Percentiles rank a stretch among this genome's conserved stretches.
These are phyloP conservation scores for Phasia obesa DNA, from an alignment of 2,888 invertebrate genomes.

Conservation along the genomic window DNA sequence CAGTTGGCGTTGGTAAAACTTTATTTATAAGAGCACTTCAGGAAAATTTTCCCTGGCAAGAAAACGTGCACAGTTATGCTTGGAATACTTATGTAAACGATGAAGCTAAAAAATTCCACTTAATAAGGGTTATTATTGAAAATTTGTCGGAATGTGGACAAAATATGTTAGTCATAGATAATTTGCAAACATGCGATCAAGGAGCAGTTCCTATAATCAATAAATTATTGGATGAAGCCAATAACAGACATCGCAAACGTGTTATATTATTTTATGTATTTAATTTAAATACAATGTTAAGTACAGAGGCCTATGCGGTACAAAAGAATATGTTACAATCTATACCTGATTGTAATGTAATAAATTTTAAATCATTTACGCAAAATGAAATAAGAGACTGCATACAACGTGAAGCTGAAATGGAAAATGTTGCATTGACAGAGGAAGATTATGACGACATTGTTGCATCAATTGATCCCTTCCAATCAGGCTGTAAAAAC, in stretches of 20 bases:
- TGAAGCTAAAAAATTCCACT: constrained; percentile 60
- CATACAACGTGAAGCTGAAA: constrained; percentile 74
- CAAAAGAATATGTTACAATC: constrained; percentile 71
- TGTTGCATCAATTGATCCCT: constrained; percentile 73
- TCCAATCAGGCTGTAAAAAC: constrained; percentile 79
- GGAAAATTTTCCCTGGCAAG: constrained; percentile 78
- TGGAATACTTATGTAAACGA: constrained; percentile 75
- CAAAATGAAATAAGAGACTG: constrained; percentile 76
- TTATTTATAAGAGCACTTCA: constrained; percentile 74
- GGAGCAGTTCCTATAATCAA: constrained; percentile 74
- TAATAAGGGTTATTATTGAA: constrained; percentile 65
- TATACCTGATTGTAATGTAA: constrained; percentile 71
- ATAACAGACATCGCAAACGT: constrained; percentile 61
- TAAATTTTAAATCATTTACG: constrained; percentile 75
- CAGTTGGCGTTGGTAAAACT: constrained; percentile 79
- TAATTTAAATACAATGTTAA: constrained; percentile 74
- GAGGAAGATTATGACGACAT: constrained; percentile 74
- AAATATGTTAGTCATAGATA: constrained; percentile 80
- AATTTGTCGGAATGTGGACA: constrained; percentile 78
- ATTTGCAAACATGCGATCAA: constrained; percentile 74
- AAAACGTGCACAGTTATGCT: constrained; percentile 76
- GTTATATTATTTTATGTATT: constrained; percentile 78
- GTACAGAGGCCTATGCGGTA: constrained; percentile 53
- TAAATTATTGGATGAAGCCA: constrained; percentile 48
- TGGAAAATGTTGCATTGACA: constrained; percentile 72